Evolutionary conservation across 2,888 invertebrate species (phyloP).

Genomic region (Tiliacea aurago): DNA sequence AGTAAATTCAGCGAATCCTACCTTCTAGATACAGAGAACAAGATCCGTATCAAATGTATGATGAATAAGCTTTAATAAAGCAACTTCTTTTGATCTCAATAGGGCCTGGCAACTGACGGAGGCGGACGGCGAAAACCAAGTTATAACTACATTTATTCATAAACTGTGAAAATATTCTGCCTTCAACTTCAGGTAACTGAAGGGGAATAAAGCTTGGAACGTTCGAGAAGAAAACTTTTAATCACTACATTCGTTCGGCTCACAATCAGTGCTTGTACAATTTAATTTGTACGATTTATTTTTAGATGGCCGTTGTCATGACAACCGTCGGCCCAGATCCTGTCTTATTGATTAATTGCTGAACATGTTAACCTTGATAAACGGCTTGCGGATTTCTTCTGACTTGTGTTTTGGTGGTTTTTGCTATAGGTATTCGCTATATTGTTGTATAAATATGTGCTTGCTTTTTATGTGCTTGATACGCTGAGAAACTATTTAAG

Average conservation of each 20-base stretch:
- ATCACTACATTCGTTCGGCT: slow-evolving; percentile 53
- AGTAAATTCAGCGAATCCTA: neutral
- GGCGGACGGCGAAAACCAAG: slow-evolving; percentile 34
- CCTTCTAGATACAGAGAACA: neutral
- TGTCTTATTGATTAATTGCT: slow-evolving; percentile 84
- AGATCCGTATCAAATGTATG: slow-evolving; percentile 27
- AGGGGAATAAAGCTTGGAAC: slow-evolving; percentile 33
- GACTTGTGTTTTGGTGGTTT: slow-evolving; percentile 50
- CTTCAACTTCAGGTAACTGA: slow-evolving; percentile 50
- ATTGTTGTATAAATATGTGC: slow-evolving; percentile 26
- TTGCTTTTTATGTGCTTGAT: no score
- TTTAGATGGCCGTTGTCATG: slow-evolving; percentile 71
- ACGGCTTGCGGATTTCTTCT: slow-evolving; percentile 61
- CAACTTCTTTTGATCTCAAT: slow-evolving; percentile 53
- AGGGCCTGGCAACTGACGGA: slow-evolving; percentile 16
- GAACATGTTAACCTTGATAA: slow-evolving; percentile 75
- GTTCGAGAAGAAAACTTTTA: slow-evolving; percentile 54
- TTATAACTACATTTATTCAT: slow-evolving; percentile 57
- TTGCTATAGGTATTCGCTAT: slow-evolving; percentile 23
- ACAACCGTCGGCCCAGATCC: slow-evolving; percentile 70
- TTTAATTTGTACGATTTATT: slow-evolving; percentile 66
- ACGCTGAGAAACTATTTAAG: neutral
- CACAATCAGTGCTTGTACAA: slow-evolving; percentile 49
- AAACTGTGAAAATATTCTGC: slow-evolving; percentile 51
- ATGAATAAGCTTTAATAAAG: slow-evolving; percentile 39